Conservation (phyloP, 2,113 vertebrate species). For the Spheniscus mendiculus region DNA sequence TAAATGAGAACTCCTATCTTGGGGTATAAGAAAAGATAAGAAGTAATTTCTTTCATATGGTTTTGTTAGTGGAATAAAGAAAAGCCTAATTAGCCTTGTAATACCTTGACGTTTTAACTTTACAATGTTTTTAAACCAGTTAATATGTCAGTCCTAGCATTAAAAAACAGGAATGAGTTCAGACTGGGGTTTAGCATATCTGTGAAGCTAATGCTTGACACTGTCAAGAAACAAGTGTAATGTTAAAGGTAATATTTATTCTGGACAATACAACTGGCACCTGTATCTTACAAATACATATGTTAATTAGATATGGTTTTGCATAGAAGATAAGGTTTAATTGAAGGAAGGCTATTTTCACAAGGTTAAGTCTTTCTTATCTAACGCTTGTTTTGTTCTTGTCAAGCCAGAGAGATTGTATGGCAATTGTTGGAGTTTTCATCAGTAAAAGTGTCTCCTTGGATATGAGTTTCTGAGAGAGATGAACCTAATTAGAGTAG, state of each 20-base stretch:
- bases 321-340: neutral
- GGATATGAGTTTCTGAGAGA: neutral
- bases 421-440: neutral
- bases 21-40: neutral
- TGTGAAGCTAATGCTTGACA: neutral
- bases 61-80: neutral
- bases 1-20: neutral
- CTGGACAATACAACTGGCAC: neutral
- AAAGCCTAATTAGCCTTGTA: neutral
- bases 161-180: neutral
- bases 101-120: neutral
- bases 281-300: neutral
- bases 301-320: neutral
- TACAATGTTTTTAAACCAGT: neutral
- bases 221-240: neutral
- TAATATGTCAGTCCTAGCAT: neutral
- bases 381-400: neutral
- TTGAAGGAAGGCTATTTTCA: neutral
- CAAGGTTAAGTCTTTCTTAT: neutral
- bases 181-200: neutral
- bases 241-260: neutral
- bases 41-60: neutral
- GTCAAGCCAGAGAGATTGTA: neutral
- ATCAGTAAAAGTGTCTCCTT: neutral
- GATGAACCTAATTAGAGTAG: neutral